Conservation (phyloP, 35 echinoderm and acorn worm genomes). For the Eucidaris tribuloides region DNA sequence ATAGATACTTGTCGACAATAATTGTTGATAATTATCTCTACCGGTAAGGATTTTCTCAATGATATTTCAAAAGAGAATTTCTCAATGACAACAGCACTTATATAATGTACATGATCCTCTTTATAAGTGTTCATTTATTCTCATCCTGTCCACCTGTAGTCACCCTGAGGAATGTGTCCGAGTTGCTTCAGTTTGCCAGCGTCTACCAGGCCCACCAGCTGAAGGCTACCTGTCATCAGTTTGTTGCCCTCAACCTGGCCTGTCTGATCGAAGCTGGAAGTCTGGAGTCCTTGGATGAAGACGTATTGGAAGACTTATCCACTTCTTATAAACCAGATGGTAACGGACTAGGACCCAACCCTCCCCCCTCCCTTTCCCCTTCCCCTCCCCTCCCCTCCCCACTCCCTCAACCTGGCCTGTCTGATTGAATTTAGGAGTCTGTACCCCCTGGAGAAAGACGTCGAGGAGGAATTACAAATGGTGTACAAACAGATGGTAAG, state of each 20-base stretch:
- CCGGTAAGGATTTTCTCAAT: too few species aligned
- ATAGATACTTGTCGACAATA: too few species aligned
- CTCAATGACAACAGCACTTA: too few species aligned
- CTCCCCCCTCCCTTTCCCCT: too few species aligned
- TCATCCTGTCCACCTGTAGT: constrained; percentile 57
- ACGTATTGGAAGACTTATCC: constrained; percentile 69
- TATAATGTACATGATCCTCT: too few species aligned
- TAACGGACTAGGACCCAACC: not conserved
- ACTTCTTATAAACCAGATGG: constrained; percentile 78
- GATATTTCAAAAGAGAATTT: too few species aligned
- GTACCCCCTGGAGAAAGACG: constrained; percentile 60
- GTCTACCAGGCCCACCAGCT: constrained; percentile 85
- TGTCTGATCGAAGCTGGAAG: constrained; percentile 64
- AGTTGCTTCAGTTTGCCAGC: constrained; percentile 89
- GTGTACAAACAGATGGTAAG: constrained; percentile 84
- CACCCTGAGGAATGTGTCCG: constrained; percentile 79
- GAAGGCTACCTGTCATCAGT: constrained; percentile 79
- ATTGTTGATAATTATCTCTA: too few species aligned
- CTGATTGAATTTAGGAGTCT: constrained; percentile 68
- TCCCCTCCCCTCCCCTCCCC: too few species aligned
- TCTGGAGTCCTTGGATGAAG: constrained; percentile 62
- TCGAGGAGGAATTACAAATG: constrained; percentile 62
- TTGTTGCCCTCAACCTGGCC: constrained; percentile 77
- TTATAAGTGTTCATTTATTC: too few species aligned
- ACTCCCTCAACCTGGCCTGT: constrained; percentile 64